Percentiles rank a stretch among this genome's conserved stretches.
phyloP scores from a whole-genome alignment of 2,113 vertebrate species.

The Oxyruncus cristatus region DNA sequence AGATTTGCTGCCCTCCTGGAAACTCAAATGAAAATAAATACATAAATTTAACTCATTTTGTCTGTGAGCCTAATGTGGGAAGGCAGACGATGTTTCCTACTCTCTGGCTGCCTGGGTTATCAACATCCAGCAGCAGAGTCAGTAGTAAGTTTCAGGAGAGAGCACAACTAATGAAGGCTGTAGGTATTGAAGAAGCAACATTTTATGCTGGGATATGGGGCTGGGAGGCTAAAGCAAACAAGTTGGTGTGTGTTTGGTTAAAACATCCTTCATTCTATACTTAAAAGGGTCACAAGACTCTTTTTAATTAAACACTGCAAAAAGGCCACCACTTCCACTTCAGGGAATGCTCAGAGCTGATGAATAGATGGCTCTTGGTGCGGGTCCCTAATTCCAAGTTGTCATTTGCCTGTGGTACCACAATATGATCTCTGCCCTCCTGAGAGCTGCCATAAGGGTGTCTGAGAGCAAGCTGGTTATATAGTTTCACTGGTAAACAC shows the following conservation, averaged over 20 bases:
- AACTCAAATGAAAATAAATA: background rate
- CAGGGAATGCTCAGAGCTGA: background rate
- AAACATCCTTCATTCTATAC: background rate
- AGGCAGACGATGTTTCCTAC: background rate
- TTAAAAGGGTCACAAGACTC: background rate
- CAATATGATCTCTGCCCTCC: background rate
- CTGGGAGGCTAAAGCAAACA: background rate
- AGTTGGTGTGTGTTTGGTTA: background rate
- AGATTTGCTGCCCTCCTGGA: background rate
- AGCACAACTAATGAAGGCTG: background rate
- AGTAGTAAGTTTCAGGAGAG: background rate
- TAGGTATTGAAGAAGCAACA: background rate
- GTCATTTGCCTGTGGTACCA: background rate
- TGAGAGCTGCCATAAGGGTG: background rate
- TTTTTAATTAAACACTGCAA: background rate
- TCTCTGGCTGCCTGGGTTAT: background rate
- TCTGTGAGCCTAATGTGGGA: background rate
- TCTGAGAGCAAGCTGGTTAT: background rate
- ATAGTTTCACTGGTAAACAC: background rate
- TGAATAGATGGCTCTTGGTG: background rate
- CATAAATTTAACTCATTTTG: background rate
- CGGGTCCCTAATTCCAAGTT: background rate
- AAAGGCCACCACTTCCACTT: background rate
- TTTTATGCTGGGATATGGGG: background rate
- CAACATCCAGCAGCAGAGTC: background rate